Evolutionary conservation across 2,113 vertebrate genomes (phyloP).

Genomic region (cat (Felis catus)): DNA sequence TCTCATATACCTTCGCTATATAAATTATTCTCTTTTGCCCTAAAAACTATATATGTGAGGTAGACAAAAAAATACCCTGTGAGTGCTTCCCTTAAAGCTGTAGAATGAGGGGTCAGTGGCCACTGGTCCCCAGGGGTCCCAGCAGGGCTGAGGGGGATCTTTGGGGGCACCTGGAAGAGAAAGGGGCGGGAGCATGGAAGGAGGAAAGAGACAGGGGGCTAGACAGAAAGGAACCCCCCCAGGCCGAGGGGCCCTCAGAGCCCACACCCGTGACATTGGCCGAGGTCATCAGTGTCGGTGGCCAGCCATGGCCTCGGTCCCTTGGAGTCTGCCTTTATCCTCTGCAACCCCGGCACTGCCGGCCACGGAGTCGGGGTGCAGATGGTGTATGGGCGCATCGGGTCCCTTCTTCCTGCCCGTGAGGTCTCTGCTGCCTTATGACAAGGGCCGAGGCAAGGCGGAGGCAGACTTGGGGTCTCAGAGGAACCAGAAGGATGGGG

Average conservation of each 20-base stretch:
- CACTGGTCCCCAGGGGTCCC: not conserved
- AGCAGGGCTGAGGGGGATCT: not conserved
- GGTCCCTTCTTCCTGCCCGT: not conserved
- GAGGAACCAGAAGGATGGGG: not conserved
- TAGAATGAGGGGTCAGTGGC: not conserved
- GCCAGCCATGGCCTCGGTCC: not conserved
- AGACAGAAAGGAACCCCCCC: not conserved
- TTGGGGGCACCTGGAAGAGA: not conserved
- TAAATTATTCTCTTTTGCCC: conserved; percentile 79
- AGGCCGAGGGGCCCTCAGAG: not conserved
- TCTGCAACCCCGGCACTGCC: not conserved
- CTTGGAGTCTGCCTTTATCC: not conserved
- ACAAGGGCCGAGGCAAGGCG: not conserved
- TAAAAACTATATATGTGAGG: conserved; percentile 89
- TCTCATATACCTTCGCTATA: conserved; percentile 83
- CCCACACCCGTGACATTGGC: not conserved
- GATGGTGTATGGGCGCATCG: not conserved
- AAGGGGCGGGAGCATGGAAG: not conserved
- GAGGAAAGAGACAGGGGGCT: not conserved
- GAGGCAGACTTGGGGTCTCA: not conserved
- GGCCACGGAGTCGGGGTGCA: not conserved
- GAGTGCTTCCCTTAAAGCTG: conserved; percentile 78
- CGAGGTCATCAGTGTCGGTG: no score
- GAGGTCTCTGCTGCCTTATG: not conserved
- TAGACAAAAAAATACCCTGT: conserved; percentile 88